Percentiles rank a stretch among this genome's conserved stretches.
These are phyloP conservation scores for Rhombomys opimus DNA, from an alignment of 2,113 vertebrate genomes.

Conservation along the genomic window DNA sequence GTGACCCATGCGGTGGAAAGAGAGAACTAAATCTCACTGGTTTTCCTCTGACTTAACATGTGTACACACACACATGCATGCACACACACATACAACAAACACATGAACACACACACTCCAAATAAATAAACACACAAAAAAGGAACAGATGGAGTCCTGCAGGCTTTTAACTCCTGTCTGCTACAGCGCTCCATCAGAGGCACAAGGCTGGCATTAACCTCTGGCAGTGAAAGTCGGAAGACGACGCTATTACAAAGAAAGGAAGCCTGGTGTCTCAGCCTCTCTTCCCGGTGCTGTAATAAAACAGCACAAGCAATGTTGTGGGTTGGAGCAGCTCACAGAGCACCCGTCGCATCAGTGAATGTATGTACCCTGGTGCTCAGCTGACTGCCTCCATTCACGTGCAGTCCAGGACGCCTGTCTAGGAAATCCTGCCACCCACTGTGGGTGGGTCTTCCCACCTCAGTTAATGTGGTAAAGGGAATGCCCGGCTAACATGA, in stretches of 20 bases:
- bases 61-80: background rate
- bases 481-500: background rate
- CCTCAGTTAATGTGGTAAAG: background rate
- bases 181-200: background rate
- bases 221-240: background rate
- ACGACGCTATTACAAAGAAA: background rate
- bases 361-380: background rate
- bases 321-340: background rate
- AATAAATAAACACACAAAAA: background rate
- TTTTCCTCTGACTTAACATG: background rate
- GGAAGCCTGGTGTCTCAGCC: background rate
- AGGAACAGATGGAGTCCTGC: background rate
- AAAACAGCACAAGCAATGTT: background rate
- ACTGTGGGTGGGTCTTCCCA: background rate
- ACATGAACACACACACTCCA: background rate
- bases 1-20: background rate
- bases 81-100: background rate
- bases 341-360: background rate
- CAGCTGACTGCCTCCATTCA: background rate
- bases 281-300: background rate
- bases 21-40: background rate
- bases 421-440: background rate
- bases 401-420: background rate
- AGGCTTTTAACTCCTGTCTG: background rate
- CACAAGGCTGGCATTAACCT: background rate